A percentile compares a stretch with the other conserved stretches of the same genome.
Conservation (phyloP, 1,140 invertebrate genomes). For the Drosophila tani region DNA sequence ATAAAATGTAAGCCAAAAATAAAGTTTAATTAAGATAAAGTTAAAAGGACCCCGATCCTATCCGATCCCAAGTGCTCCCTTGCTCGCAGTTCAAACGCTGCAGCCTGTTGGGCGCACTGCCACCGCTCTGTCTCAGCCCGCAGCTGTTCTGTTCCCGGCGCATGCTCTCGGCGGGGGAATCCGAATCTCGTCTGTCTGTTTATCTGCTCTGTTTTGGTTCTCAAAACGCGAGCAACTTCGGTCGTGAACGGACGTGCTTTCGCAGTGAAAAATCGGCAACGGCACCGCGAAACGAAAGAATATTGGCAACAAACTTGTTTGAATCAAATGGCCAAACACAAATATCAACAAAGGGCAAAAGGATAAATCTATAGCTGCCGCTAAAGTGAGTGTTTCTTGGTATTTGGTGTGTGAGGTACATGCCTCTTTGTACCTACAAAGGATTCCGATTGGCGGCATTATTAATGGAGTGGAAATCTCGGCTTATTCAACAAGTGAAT, state of each 20-base stretch:
- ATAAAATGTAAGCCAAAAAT: too few species aligned
- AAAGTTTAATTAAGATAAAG: too few species aligned
- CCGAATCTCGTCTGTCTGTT: slow-evolving; percentile 24
- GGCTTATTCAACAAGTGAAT: slow-evolving; percentile 47
- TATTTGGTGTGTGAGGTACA: not conserved
- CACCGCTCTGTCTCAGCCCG: not conserved
- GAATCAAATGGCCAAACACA: slow-evolving; percentile 40
- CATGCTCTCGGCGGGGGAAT: slow-evolving; percentile 50
- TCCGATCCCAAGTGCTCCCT: too few species aligned
- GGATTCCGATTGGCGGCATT: slow-evolving; percentile 11
- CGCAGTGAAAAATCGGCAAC: slow-evolving; percentile 21
- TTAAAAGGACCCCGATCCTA: too few species aligned
- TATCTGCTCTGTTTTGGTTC: slow-evolving; percentile 73
- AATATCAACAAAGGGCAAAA: slow-evolving; percentile 43
- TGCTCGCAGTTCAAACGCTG: slow-evolving; percentile 13
- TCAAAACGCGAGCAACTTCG: slow-evolving; percentile 75
- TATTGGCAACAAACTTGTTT: slow-evolving; percentile 75
- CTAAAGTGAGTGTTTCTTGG: slow-evolving; percentile 40
- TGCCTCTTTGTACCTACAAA: slow-evolving; percentile 15
- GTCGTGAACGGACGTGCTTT: slow-evolving; percentile 67
- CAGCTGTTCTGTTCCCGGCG: slow-evolving; percentile 47
- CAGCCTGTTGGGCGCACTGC: slow-evolving; percentile 39
- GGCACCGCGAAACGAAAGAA: slow-evolving; percentile 58
- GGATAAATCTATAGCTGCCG: slow-evolving; percentile 32
- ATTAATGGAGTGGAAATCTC: not conserved